phyloP scores from a whole-genome alignment of 2,888 invertebrate genomes.

The Hartigia nigra region DNA sequence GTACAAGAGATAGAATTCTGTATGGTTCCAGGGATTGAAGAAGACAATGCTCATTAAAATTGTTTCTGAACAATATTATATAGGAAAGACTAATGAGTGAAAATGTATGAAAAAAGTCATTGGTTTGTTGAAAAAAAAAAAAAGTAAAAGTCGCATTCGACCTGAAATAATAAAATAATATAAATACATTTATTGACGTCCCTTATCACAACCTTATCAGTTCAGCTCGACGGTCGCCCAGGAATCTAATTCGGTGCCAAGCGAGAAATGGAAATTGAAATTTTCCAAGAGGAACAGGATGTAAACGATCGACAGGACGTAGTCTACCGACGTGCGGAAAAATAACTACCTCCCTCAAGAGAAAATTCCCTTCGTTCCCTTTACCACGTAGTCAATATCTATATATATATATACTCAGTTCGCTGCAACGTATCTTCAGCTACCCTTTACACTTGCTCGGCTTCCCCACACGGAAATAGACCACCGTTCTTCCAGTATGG shows the following conservation, averaged over 20 bases:
- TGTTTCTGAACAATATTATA: conserved; percentile 52
- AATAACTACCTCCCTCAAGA: not conserved
- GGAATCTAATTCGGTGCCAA: not conserved
- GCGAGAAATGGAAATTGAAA: not conserved
- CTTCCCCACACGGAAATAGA: not conserved
- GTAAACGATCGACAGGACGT: not conserved
- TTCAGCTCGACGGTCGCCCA: not conserved
- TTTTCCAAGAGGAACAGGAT: not conserved
- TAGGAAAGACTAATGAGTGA: conserved; percentile 45
- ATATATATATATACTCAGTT: not conserved
- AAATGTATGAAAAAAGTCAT: conserved; percentile 10
- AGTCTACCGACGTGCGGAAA: not conserved
- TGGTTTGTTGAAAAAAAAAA: conserved; percentile 18
- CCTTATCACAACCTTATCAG: not conserved
- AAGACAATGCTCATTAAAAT: conserved; percentile 50
- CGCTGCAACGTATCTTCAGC: not conserved
- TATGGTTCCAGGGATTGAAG: not conserved
- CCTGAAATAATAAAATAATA: not conserved
- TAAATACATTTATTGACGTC: not conserved
- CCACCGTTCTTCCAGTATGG: not conserved
- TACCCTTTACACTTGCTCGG: not conserved
- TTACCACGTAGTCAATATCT: not conserved
- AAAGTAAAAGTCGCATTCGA: not conserved
- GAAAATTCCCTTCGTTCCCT: not conserved
- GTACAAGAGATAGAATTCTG: not conserved